Conservation (phyloP, 2,888 invertebrate species). For the Bombylius discolor region DNA sequence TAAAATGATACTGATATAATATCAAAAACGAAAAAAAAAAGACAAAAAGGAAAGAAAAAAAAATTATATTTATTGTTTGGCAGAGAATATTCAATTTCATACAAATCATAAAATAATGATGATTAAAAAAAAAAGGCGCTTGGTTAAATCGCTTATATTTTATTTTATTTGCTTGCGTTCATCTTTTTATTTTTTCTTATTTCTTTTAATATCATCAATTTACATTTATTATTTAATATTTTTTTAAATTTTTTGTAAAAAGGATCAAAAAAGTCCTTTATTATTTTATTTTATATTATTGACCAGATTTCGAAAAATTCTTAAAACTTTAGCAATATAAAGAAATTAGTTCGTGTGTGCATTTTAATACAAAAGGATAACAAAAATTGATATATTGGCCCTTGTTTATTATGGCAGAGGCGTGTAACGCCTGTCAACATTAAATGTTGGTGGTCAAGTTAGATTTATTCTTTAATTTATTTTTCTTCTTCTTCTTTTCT, state of each 20-base stretch:
- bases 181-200: neutral
- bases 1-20: no score
- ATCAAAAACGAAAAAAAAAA: no score
- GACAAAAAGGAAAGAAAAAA: no score
- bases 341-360: no score
- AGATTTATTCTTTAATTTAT: neutral
- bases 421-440: constrained; percentile 38
- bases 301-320: no score
- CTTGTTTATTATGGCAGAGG: constrained; percentile 34
- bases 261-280: no score
- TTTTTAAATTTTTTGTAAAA: no score
- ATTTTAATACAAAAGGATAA: no score
- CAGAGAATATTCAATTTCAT: constrained; percentile 7
- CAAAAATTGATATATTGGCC: constrained; percentile 20
- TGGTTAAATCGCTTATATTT: neutral
- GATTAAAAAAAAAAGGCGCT: neutral
- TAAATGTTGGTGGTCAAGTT: constrained; percentile 34
- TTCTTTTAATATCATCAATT: no score
- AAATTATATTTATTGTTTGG: neutral
- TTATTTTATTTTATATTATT: no score
- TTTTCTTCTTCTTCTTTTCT: constrained; percentile 9
- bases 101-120: neutral
- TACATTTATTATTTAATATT: no score
- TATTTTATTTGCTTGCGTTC: neutral
- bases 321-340: no score